These are phyloP conservation scores for Hyphantria cunea DNA, from an alignment of 1,140 invertebrate species.

Conservation along the genomic window DNA sequence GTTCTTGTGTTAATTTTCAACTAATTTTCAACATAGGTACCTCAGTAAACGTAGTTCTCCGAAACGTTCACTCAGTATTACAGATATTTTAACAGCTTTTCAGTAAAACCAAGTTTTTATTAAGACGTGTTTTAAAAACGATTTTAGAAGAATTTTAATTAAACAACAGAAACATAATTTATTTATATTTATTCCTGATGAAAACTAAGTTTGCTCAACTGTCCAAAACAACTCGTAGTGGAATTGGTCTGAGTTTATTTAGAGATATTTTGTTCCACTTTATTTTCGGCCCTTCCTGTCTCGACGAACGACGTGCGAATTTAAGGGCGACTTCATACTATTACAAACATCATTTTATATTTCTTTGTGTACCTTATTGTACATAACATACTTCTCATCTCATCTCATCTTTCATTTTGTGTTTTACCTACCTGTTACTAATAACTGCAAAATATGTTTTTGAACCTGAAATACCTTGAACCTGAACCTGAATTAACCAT, in stretches of 20 bases:
- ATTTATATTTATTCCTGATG: conserved; percentile 14
- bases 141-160: not conserved
- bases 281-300: conserved; percentile 76
- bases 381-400: not conserved
- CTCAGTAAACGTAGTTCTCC: no score
- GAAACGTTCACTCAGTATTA: no score
- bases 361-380: not conserved
- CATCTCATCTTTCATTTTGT: no score
- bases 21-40: no score
- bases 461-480: no score
- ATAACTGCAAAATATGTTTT: no score
- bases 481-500: no score
- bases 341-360: not conserved
- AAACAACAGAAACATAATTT: conserved; percentile 16
- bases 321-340: conserved; percentile 54
- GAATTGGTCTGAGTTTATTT: conserved; percentile 68
- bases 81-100: no score
- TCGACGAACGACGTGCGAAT: conserved; percentile 68
- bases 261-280: conserved; percentile 71
- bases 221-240: conserved; percentile 43
- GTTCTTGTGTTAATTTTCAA: no score
- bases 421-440: no score
- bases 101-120: no score
- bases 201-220: conserved; percentile 17
- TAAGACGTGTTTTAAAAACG: no score